A percentile compares a stretch with the other conserved stretches of the same genome.
Evolutionary conservation across 2,888 invertebrate genomes (phyloP).

Genomic region (Dasysyrphus albostriatus): DNA sequence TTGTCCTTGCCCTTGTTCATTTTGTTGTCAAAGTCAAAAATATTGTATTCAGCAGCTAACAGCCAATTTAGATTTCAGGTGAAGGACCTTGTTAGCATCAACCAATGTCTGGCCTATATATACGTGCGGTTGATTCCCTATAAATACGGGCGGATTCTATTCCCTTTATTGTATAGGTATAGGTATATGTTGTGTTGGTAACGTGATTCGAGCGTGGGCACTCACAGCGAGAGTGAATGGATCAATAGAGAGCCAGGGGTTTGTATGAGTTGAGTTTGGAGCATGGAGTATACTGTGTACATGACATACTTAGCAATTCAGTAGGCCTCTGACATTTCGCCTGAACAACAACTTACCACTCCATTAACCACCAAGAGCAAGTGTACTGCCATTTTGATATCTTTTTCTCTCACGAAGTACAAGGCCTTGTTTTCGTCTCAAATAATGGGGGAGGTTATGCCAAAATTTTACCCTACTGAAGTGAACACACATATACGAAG

Average conservation of each 20-base stretch:
- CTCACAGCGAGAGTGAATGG: conserved; percentile 28
- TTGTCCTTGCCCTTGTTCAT: conserved; percentile 65
- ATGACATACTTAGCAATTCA: conserved; percentile 65
- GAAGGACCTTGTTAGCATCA: conserved; percentile 62
- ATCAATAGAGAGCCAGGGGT: conserved; percentile 43
- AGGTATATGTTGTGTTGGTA: neutral
- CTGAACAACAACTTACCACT: conserved; percentile 1
- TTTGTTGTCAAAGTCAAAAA: conserved; percentile 39
- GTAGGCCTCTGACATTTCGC: conserved; percentile 36
- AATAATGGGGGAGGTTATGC: conserved; percentile 44
- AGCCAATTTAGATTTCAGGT: conserved; percentile 66
- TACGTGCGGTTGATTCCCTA: conserved; percentile 33
- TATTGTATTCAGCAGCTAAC: conserved; percentile 24
- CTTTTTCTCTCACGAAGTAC: conserved; percentile 11
- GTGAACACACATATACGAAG: neutral
- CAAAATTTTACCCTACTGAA: conserved; percentile 40
- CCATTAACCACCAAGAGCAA: neutral
- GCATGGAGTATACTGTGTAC: neutral
- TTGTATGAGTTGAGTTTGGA: neutral
- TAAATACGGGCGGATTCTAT: conserved; percentile 4
- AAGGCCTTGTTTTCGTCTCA: conserved; percentile 24
- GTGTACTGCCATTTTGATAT: conserved; percentile 8
- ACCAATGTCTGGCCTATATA: conserved; percentile 68
- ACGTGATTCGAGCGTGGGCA: neutral
- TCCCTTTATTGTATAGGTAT: neutral